Conservation (phyloP, 2,888 invertebrate species). For the Tyria jacobaeae region DNA sequence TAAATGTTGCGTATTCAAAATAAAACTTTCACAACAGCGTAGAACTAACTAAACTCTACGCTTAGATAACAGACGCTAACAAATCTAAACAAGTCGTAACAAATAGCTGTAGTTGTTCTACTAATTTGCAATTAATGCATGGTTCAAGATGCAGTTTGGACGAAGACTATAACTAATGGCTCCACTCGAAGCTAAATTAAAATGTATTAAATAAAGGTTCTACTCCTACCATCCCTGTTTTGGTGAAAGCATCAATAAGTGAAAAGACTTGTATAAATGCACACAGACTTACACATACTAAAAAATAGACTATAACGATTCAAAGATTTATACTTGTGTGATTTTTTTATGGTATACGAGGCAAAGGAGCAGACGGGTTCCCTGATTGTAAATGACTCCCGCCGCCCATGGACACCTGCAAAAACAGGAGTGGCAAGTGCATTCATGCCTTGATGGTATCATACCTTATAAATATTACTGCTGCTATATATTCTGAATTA, state of each 20-base stretch:
- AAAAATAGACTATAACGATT: background rate
- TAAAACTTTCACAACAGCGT: slow-evolving; percentile 9
- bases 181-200: slow-evolving; percentile 51
- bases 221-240: background rate
- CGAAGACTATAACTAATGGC: slow-evolving; percentile 63
- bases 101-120: slow-evolving; percentile 64
- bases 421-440: too few species aligned
- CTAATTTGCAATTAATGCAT: slow-evolving; percentile 76
- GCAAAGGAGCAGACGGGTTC: too few species aligned
- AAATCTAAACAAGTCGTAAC: slow-evolving; percentile 64
- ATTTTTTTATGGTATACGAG: too few species aligned
- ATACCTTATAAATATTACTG: too few species aligned
- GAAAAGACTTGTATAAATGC: background rate
- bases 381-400: too few species aligned
- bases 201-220: slow-evolving; percentile 37
- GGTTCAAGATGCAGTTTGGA: slow-evolving; percentile 64
- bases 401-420: too few species aligned
- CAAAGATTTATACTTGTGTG: too few species aligned
- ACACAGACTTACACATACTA: background rate
- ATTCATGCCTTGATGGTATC: too few species aligned
- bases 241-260: background rate
- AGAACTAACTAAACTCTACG: slow-evolving; percentile 16
- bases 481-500: too few species aligned
- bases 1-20: slow-evolving; percentile 2
- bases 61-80: slow-evolving; percentile 45